Conservation (phyloP, 1,140 invertebrate species). For the Drosophila hydei region DNA sequence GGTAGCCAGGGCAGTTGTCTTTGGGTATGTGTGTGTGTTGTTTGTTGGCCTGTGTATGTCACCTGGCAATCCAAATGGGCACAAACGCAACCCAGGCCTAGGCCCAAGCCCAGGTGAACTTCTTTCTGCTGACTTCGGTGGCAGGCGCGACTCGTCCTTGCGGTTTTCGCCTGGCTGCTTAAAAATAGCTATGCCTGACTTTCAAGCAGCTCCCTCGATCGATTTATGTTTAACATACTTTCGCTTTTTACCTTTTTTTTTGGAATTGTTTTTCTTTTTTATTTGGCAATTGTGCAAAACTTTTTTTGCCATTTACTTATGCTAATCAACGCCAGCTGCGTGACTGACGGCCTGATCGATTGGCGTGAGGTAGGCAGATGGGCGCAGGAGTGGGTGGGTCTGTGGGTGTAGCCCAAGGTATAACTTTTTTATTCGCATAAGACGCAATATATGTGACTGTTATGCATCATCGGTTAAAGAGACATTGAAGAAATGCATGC, state of each 20-base stretch:
- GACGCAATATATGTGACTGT: conserved; percentile 5
- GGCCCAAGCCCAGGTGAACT: conserved; percentile 11
- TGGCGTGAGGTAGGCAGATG: conserved; percentile 2
- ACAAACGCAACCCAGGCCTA: conserved; percentile 46
- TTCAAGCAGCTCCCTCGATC: conserved; percentile 49
- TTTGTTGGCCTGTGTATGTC: conserved; percentile 28
- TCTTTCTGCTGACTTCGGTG: conserved; percentile 25
- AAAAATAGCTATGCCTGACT: conserved; percentile 70
- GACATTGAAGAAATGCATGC: conserved; percentile 12
- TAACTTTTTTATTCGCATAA: conserved; percentile 1
- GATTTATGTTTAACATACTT: conserved; percentile 80
- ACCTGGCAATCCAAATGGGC: conserved; percentile 69
- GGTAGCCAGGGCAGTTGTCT: conserved; percentile 28
- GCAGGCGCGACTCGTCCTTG: conserved; percentile 49
- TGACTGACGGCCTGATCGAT: conserved; percentile 23
- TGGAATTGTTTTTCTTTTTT: conserved; percentile 44
- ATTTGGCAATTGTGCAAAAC: conserved; percentile 20
- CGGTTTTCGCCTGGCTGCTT: conserved; percentile 55
- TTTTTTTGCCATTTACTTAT: conserved; percentile 61
- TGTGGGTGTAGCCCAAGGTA: too few relatives aligned
- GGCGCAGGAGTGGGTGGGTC: too few relatives aligned
- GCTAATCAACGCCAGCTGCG: conserved; percentile 64
- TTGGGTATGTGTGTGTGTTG: not conserved
- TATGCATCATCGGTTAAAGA: conserved; percentile 22
- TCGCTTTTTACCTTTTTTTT: conserved; percentile 57